These are phyloP conservation scores for Petroica traversi DNA, from an alignment of 2,113 vertebrate genomes.

Conservation along the genomic window DNA sequence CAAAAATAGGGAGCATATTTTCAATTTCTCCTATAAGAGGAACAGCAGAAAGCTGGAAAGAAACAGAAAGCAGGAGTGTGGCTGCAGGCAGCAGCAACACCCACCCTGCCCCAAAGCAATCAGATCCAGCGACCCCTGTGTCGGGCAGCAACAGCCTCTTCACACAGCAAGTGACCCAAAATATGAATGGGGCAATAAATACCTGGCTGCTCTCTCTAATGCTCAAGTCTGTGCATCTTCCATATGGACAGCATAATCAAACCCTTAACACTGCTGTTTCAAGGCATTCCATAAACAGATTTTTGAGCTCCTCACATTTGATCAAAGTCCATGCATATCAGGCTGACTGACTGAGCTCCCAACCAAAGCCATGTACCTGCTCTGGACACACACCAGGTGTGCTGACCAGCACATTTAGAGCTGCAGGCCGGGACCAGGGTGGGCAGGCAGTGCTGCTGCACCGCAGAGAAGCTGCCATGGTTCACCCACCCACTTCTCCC, in stretches of 20 bases:
- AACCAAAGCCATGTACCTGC: not conserved
- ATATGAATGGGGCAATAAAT: not conserved
- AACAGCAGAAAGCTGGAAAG: not conserved
- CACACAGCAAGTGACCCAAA: not conserved
- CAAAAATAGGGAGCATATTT: not conserved
- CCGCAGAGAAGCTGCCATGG: not conserved
- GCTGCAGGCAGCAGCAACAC: not conserved
- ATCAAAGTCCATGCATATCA: fast-evolving
- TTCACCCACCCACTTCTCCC: not conserved
- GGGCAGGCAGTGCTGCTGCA: not conserved
- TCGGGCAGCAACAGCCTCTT: not conserved
- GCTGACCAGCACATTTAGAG: not conserved
- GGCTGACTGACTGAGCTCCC: not conserved
- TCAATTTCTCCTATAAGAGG: not conserved
- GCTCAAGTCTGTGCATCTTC: not conserved
- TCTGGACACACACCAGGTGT: not conserved
- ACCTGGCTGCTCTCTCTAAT: not conserved
- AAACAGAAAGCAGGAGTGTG: not conserved
- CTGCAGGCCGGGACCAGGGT: not conserved
- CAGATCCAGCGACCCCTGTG: not conserved
- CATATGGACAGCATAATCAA: not conserved
- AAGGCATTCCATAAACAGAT: not conserved
- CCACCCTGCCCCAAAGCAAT: not conserved
- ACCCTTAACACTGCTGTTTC: not conserved
- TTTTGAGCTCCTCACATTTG: not conserved